A percentile compares a stretch with the other conserved stretches of the same genome.
Conservation (phyloP, 2,113 vertebrate genomes). For the Erinaceus europaeus region DNA sequence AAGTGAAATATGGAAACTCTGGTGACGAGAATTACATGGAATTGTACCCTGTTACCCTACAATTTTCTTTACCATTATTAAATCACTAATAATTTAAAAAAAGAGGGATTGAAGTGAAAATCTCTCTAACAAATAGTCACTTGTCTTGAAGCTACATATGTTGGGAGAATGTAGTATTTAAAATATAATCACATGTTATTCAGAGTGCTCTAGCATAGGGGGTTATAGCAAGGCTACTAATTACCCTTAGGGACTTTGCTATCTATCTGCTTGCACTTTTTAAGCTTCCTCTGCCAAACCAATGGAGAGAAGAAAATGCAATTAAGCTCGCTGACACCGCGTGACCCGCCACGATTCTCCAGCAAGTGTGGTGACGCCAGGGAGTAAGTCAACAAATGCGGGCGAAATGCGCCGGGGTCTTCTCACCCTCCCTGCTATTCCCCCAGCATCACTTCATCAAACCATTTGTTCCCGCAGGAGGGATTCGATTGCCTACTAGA, state of each 20-base stretch:
- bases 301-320: conserved; percentile 18
- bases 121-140: not conserved
- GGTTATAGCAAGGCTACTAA: not conserved
- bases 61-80: too few species aligned
- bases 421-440: not conserved
- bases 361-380: not conserved
- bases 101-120: not conserved
- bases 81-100: too few species aligned
- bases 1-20: too few species aligned
- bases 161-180: not conserved
- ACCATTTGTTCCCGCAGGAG: not conserved
- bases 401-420: not conserved
- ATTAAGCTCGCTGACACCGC: not conserved
- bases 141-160: not conserved
- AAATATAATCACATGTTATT: not conserved
- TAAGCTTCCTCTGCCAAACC: not conserved
- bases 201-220: not conserved
- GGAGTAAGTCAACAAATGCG: not conserved
- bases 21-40: too few species aligned
- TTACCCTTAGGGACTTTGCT: not conserved
- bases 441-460: not conserved
- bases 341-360: not conserved
- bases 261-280: conserved; percentile 12
- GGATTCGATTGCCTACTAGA: not conserved
- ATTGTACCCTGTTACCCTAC: too few species aligned